Percentiles rank a stretch among this genome's conserved stretches.
These are phyloP conservation scores for Hyperoplus lanceolatus DNA, from an alignment of 2,797 vertebrate genomes.

Conservation along the genomic window DNA sequence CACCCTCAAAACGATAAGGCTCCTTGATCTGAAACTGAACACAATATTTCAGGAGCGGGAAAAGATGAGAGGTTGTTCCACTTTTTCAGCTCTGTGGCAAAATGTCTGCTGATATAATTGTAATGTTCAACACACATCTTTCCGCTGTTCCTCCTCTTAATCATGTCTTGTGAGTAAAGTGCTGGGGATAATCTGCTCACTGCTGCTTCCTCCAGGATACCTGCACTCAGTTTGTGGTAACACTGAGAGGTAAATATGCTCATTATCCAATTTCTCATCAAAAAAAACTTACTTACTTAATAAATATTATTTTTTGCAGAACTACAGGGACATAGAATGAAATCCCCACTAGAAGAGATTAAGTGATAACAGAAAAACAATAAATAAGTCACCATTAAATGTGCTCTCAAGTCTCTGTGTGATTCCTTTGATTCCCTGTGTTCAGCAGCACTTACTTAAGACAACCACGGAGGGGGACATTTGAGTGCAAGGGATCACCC, in stretches of 20 bases:
- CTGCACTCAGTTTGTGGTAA: conserved; percentile 10
- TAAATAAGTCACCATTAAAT: not conserved
- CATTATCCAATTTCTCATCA: conserved; percentile 41
- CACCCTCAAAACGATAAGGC: no score
- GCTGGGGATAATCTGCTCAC: conserved; percentile 13
- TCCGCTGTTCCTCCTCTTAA: conserved; percentile 13
- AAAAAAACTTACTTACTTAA: not conserved
- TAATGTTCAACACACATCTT: not conserved
- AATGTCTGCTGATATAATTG: not conserved
- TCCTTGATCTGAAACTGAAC: no score
- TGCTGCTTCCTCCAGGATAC: conserved; percentile 17
- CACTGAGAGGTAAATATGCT: conserved; percentile 30
- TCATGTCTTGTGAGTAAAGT: conserved; percentile 32
- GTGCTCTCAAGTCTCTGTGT: conserved; percentile 1
- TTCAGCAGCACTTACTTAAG: conserved; percentile 6
- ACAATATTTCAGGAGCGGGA: not conserved
- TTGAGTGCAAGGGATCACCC: conserved; percentile 15
- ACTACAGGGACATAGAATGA: no score
- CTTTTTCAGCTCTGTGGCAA: not conserved
- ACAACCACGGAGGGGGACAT: conserved; percentile 1
- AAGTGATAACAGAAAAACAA: not conserved
- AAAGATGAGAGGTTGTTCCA: not conserved
- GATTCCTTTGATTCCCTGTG: conserved; percentile 23
- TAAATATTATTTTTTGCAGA: conserved; percentile 18
- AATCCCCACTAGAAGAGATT: not conserved